These are phyloP conservation scores for human DNA, from an alignment of 2,113 vertebrate species.

Conservation along the genomic window DNA sequence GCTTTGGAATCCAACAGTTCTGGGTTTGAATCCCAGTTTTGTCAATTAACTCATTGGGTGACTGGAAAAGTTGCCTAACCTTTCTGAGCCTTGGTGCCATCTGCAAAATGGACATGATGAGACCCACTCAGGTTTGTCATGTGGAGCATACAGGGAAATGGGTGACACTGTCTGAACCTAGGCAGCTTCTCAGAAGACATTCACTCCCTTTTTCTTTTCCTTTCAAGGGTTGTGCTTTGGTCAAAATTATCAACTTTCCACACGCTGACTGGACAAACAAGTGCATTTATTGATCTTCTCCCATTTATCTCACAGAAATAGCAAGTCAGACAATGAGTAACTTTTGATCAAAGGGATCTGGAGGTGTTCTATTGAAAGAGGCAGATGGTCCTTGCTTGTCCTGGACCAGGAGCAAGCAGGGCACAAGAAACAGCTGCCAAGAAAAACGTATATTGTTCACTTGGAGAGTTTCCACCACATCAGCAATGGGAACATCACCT, in stretches of 20 bases:
- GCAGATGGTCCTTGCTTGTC: conserved; percentile 67
- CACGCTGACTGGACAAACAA: conserved; percentile 67
- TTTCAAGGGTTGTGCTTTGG: neutral
- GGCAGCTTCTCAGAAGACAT: neutral
- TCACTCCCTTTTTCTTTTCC: neutral
- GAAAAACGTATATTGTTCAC: conserved; percentile 74
- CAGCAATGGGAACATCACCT: conserved; percentile 81
- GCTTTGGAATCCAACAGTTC: neutral
- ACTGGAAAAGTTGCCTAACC: neutral
- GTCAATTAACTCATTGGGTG: neutral
- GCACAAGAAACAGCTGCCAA: conserved; percentile 71
- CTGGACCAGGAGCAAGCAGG: conserved; percentile 60
- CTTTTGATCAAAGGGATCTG: conserved; percentile 70
- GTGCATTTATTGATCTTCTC: conserved; percentile 39
- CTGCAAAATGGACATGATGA: neutral
- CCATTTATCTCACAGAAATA: conserved; percentile 62
- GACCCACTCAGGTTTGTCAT: neutral
- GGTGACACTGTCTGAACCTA: neutral
- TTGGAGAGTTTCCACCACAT: conserved; percentile 76
- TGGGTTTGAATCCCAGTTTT: neutral
- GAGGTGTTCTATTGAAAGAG: conserved; percentile 58
- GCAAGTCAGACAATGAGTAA: conserved; percentile 68
- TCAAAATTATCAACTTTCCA: conserved; percentile 32
- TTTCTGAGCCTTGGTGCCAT: neutral
- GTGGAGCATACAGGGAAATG: neutral